phyloP scores from a whole-genome alignment of 37 sponge, comb jelly and placozoan genomes.

The Axinella damicornis region DNA sequence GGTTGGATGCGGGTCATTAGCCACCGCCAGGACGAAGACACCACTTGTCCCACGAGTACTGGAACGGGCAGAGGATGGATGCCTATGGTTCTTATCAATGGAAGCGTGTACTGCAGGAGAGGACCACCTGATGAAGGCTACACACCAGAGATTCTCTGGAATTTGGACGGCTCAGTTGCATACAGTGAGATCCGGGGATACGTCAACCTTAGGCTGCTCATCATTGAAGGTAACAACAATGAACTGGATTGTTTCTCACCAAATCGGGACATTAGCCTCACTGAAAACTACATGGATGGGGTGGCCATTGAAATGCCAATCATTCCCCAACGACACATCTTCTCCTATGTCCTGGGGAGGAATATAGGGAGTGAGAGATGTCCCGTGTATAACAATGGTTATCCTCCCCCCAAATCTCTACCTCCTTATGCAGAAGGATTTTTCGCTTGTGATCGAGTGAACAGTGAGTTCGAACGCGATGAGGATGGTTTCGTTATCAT shows the following conservation, averaged over 20 bases:
- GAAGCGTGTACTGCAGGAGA: not conserved
- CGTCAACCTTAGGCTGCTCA: not conserved
- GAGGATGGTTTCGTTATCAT: not conserved
- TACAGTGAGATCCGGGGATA: conserved; percentile 5
- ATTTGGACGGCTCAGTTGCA: not conserved
- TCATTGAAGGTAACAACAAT: not conserved
- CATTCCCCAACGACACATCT: not conserved
- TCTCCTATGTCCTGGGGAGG: not conserved
- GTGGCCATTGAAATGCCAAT: not conserved
- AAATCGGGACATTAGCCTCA: not conserved
- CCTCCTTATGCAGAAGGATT: not conserved
- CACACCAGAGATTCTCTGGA: not conserved
- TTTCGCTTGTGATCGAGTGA: conserved; percentile 6
- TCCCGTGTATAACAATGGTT: not conserved
- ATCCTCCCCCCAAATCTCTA: no score
- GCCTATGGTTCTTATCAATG: not conserved
- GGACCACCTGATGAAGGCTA: not conserved
- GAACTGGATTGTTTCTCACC: not conserved
- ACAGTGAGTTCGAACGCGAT: not conserved
- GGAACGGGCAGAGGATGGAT: not conserved
- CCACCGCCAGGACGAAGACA: not conserved
- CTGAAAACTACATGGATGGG: not conserved
- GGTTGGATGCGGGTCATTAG: conserved; percentile 4
- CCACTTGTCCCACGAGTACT: not conserved
- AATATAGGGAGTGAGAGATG: not conserved